Evolutionary conservation across 2,113 vertebrate species (phyloP).

Genomic region (human (Homo sapiens)): DNA sequence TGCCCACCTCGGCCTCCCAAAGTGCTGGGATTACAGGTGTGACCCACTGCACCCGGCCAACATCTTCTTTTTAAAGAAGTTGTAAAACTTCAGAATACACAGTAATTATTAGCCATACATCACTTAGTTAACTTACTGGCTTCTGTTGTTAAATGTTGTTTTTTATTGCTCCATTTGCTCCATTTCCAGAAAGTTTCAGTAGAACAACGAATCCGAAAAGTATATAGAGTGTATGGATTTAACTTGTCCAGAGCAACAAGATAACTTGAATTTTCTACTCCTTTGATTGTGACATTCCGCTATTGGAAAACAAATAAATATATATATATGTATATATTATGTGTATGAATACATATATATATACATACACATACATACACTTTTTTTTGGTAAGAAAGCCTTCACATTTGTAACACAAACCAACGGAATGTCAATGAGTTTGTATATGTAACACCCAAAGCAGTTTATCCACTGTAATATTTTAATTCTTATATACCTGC

Average conservation of each 20-base stretch:
- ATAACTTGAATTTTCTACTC: constrained; percentile 78
- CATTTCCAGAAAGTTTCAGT: constrained; percentile 86
- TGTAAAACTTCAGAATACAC: background rate
- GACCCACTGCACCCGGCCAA: no score
- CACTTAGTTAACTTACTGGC: constrained; percentile 80
- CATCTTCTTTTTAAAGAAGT: background rate
- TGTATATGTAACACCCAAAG: background rate
- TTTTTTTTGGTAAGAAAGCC: background rate
- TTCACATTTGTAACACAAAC: background rate
- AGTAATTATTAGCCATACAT: background rate
- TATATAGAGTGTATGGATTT: constrained; percentile 81
- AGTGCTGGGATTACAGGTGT: no score
- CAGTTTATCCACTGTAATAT: background rate
- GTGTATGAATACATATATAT: background rate
- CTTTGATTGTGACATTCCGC: constrained; percentile 78
- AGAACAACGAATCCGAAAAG: constrained; percentile 83
- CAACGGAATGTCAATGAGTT: background rate
- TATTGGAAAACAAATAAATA: constrained; percentile 65
- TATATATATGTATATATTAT: background rate
- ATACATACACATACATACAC: fast-evolving
- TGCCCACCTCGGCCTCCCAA: no score
- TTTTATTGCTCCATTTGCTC: constrained; percentile 84
- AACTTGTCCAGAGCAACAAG: constrained; percentile 67
- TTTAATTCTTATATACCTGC: constrained; percentile 10
- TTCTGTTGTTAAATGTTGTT: constrained; percentile 77